A percentile compares a stretch with the other conserved stretches of the same genome.
Conservation (phyloP, 2,888 invertebrate species). For the Oegoconia quadripuncta region DNA sequence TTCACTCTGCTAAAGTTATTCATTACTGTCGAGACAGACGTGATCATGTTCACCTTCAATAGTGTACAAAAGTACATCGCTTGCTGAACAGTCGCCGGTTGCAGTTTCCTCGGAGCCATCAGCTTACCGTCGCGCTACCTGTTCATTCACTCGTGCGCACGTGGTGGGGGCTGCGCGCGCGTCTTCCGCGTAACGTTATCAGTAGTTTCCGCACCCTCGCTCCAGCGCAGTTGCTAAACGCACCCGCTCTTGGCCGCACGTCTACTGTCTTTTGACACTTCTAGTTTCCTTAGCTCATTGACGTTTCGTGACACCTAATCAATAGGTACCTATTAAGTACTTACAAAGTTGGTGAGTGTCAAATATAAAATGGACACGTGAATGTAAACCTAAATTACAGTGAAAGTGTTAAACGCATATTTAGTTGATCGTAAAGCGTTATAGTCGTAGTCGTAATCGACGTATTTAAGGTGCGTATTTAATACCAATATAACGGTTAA, state of each 20-base stretch:
- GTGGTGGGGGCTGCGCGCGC: slow-evolving; percentile 60
- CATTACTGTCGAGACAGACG: too few species aligned
- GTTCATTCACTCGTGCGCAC: slow-evolving; percentile 62
- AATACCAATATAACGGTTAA: not conserved
- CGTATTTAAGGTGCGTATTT: slow-evolving; percentile 32
- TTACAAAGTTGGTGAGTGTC: too few species aligned
- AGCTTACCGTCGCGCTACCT: slow-evolving; percentile 65
- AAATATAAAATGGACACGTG: too few species aligned
- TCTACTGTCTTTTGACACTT: slow-evolving; percentile 54
- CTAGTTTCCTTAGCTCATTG: slow-evolving; percentile 46
- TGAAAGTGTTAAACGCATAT: slow-evolving; percentile 31
- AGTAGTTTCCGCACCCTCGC: slow-evolving; percentile 76
- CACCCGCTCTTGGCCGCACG: slow-evolving; percentile 73
- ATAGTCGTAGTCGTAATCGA: slow-evolving; percentile 22
- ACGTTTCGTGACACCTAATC: slow-evolving; percentile 9
- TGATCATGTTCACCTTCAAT: too few species aligned
- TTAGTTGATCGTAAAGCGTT: slow-evolving; percentile 26
- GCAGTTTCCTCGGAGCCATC: slow-evolving; percentile 36
- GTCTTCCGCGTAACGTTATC: slow-evolving; percentile 77
- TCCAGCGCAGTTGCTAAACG: slow-evolving; percentile 72
- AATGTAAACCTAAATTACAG: slow-evolving; percentile 23
- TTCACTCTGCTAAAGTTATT: too few species aligned
- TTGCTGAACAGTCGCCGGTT: slow-evolving; percentile 32
- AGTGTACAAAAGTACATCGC: too few species aligned
- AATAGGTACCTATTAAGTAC: too few species aligned